Evolutionary conservation across 1,140 invertebrate species (phyloP), one percentile per base, ranked within the genome.

Genomic region (Cylas formicarius): DNA sequence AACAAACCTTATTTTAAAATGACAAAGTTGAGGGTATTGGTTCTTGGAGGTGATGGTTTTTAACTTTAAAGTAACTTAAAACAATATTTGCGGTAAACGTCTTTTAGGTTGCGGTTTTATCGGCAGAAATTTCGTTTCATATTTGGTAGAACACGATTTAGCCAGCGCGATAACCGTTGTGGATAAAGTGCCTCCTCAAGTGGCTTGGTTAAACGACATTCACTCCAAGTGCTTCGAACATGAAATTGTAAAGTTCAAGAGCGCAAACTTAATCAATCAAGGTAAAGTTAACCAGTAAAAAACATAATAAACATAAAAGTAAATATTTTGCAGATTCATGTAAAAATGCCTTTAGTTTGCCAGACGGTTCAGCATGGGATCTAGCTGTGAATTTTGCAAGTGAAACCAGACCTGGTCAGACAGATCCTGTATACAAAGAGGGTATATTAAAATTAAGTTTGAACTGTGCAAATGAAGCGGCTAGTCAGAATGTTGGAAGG

Each of bases 151-250:
- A 34, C 86, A 90, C 69, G 74, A 88, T 55, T 67, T 90, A 52
- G 81, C 80, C 23, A 81, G 79, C 48, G 72, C 74, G 63, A 65
- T 93, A 24, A 75, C 85, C 57, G 78, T 92, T 33, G 84, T 89
- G 44, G 90, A 95, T 70, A 95, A 94, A 72, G 89, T 90, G 11
- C 89, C 88, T 18, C 90, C 90, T 2, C 84, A 90, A 67, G 83
- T 88, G 56, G 89, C 88, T 3, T 95, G 89, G 82, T 67, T 95
- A 4, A 91, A 89, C 63, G 65, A 72, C 8, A 67, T 70, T 49
- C 88, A 92, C 60, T 71, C 77, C 34, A 72, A 77, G 57, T 66
- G 77, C 23, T 91, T 91, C 67, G 67, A 78, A 20, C 72, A 75
- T 65, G 74, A 82, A 35, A 69, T 79, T 58, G 78, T 95, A n/a